Conservation (phyloP, 2,113 vertebrate species). For the Guaruba guarouba region DNA sequence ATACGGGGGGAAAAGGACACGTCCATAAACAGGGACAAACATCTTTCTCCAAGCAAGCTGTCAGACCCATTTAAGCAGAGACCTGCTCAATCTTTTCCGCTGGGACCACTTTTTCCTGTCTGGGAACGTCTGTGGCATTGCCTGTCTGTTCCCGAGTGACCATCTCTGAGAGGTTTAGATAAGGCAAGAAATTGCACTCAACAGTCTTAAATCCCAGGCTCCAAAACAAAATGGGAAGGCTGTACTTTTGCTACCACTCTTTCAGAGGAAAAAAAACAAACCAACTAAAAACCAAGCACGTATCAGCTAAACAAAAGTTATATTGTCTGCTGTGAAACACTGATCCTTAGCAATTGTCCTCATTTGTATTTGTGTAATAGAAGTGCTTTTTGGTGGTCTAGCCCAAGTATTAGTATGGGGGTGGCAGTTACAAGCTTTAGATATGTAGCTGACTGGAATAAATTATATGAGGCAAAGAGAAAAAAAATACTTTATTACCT, state of each 20-base stretch:
- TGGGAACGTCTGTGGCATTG: slow-evolving; percentile 53
- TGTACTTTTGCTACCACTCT: slow-evolving; percentile 53
- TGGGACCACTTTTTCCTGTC: slow-evolving; percentile 71
- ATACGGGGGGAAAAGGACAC: slow-evolving; percentile 59
- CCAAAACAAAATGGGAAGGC: slow-evolving; percentile 56
- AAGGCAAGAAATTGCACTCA: slow-evolving; percentile 67
- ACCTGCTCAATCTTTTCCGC: slow-evolving; percentile 67
- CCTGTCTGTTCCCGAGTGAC: slow-evolving; percentile 63
- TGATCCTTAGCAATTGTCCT: slow-evolving; percentile 39
- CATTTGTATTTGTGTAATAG: slow-evolving; percentile 33
- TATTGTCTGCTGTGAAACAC: slow-evolving; percentile 48
- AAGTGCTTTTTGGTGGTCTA: slow-evolving; percentile 48
- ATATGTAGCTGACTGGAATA: not conserved
- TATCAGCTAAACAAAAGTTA: slow-evolving; percentile 42
- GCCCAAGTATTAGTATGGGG: not conserved
- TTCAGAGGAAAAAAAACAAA: not conserved
- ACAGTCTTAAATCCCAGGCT: slow-evolving; percentile 40
- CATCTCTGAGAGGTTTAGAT: slow-evolving; percentile 72
- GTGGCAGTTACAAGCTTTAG: not conserved
- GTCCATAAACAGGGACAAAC: slow-evolving; percentile 74
- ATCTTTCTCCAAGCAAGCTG: slow-evolving; percentile 74
- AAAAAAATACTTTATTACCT: not conserved
- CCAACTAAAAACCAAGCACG: slow-evolving; percentile 22
- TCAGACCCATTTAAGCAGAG: slow-evolving; percentile 68
- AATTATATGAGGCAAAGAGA: not conserved